Evolutionary conservation across 2,113 vertebrate genomes (phyloP).

Genomic region (Cryptotis parvus): DNA sequence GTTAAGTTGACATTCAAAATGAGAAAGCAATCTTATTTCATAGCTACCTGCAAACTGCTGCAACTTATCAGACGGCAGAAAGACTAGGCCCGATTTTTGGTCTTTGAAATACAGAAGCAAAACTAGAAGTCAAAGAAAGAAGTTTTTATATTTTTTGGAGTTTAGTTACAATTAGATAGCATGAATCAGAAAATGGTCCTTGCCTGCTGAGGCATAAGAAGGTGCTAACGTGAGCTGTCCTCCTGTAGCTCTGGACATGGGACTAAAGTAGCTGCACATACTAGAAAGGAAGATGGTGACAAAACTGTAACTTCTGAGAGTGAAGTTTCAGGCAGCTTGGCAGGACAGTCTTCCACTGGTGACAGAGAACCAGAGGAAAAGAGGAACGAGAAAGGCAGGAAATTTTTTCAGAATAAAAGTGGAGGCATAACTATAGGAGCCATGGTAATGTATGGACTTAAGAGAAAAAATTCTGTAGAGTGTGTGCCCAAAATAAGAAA

Average conservation of each 20-base stretch:
- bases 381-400: no score
- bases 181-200: background rate
- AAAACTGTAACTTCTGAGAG: background rate
- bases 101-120: background rate
- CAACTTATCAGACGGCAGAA: background rate
- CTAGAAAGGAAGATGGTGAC: background rate
- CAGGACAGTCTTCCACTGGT: no score
- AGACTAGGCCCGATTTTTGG: background rate
- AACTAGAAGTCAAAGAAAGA: background rate
- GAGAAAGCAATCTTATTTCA: background rate
- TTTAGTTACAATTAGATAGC: background rate
- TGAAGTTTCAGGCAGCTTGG: no score
- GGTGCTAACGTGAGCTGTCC: background rate
- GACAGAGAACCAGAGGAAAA: background rate
- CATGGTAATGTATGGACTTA: no score
- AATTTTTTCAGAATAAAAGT: no score
- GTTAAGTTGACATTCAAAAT: background rate
- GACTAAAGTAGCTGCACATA: background rate
- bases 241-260: background rate
- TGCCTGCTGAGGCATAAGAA: no score
- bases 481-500: no score
- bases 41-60: background rate
- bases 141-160: background rate
- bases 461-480: no score
- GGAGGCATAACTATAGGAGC: no score